Conservation (phyloP, 2,113 vertebrate species). For the Peromyscus leucopus region DNA sequence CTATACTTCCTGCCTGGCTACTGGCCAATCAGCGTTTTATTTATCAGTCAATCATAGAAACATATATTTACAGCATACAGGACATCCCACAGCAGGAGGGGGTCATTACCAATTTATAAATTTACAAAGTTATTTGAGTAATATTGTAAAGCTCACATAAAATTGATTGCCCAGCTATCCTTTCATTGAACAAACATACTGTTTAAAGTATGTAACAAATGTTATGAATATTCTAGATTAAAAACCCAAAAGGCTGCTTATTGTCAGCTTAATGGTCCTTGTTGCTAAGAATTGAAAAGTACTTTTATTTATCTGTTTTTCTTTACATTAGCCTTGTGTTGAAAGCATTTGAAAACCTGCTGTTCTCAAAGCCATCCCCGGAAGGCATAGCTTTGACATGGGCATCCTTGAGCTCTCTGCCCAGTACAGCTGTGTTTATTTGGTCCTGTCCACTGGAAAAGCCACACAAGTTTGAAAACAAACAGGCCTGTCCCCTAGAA, state of each 20-base stretch:
- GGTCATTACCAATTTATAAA: constrained; percentile 57
- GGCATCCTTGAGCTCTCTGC: background rate
- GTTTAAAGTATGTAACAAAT: constrained; percentile 7
- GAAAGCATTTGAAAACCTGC: constrained; percentile 40
- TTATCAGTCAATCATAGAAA: too few species aligned
- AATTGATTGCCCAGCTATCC: constrained; percentile 41
- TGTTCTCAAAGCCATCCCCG: constrained; percentile 6
- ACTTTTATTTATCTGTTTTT: constrained; percentile 20
- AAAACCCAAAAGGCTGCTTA: background rate
- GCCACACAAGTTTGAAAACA: background rate
- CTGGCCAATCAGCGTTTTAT: too few species aligned
- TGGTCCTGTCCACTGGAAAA: constrained; percentile 39
- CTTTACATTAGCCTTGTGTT: constrained; percentile 47
- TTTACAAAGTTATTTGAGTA: constrained; percentile 76
- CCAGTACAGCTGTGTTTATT: background rate
- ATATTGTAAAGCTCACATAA: constrained; percentile 59
- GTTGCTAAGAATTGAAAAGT: constrained; percentile 73
- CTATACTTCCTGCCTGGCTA: too few species aligned
- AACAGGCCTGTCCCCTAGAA: background rate
- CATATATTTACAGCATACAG: too few species aligned
- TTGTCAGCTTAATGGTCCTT: constrained; percentile 66
- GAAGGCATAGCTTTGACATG: background rate
- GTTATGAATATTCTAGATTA: background rate
- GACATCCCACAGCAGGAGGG: too few species aligned
- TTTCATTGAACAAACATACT: constrained; percentile 55